phyloP scores from a whole-genome alignment of 92 coral and sea anemone species.

The Heliopora coerulea region DNA sequence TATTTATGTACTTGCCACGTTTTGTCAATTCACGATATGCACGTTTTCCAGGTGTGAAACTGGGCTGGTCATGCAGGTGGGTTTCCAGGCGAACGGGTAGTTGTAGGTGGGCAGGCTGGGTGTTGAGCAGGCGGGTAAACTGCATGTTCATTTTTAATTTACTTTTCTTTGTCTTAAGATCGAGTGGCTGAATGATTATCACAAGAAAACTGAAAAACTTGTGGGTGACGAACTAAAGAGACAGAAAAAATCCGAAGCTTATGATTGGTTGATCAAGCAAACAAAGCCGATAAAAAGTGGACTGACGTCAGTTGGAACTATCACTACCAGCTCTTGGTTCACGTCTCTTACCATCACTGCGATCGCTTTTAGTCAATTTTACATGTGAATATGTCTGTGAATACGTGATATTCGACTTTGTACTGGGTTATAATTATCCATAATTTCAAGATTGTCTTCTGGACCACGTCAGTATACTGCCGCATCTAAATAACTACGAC shows the following conservation, averaged over 20 bases:
- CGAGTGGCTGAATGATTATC: slow-evolving; percentile 82
- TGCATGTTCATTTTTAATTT: neutral
- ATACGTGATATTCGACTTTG: too few species aligned
- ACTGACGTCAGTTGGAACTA: neutral
- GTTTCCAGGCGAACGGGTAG: too few species aligned
- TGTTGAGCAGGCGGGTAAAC: neutral
- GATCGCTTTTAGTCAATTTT: neutral
- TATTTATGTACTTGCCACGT: too few species aligned
- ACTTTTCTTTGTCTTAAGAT: slow-evolving; percentile 61
- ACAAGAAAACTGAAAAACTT: slow-evolving; percentile 56
- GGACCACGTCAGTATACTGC: too few species aligned
- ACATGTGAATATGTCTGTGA: neutral
- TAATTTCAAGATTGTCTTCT: too few species aligned
- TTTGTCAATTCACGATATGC: too few species aligned
- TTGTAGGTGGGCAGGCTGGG: too few species aligned
- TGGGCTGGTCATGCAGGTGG: too few species aligned
- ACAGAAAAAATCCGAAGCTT: slow-evolving; percentile 58
- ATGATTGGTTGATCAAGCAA: slow-evolving; percentile 63
- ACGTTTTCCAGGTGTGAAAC: too few species aligned
- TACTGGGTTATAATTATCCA: too few species aligned
- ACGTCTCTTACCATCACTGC: neutral
- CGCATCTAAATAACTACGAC: too few species aligned
- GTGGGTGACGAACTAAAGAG: slow-evolving; percentile 66
- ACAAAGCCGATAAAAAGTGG: slow-evolving; percentile 51
- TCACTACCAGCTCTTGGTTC: neutral